These are phyloP conservation scores for Diprion similis DNA, from an alignment of 1,140 invertebrate species.

Conservation along the genomic window DNA sequence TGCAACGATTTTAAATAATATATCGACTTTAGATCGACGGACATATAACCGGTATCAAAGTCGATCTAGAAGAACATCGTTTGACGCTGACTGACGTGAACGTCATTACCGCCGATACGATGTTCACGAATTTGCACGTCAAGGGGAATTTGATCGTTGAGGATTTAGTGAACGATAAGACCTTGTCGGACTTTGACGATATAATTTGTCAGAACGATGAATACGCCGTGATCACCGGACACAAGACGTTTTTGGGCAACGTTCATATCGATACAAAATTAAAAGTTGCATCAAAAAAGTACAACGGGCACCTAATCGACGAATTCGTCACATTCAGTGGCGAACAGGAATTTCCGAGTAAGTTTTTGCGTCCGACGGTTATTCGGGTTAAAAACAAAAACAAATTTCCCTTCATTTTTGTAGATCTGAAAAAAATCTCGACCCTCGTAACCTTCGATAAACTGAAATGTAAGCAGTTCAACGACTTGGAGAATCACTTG, in stretches of 20 bases:
- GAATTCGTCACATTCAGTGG: constrained; percentile 44
- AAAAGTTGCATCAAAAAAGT: constrained; percentile 31
- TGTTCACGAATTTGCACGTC: constrained; percentile 37
- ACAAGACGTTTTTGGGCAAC: constrained; percentile 36
- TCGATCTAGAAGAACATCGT: background rate
- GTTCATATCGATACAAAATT: constrained; percentile 30
- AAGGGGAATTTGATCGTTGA: constrained; percentile 38
- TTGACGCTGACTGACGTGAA: constrained; percentile 34
- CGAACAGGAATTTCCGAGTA: constrained; percentile 42
- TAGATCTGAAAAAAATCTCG: constrained; percentile 45
- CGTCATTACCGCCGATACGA: constrained; percentile 25
- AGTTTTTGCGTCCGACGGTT: background rate
- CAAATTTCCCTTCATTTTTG: constrained; percentile 5
- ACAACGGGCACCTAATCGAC: constrained; percentile 39
- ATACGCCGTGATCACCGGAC: constrained; percentile 38
- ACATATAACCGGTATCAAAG: constrained; percentile 30
- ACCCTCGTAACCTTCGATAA: constrained; percentile 36
- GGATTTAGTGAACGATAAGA: constrained; percentile 26
- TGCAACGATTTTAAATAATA: no score
- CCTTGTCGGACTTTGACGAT: constrained; percentile 38
- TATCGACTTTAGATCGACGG: constrained; percentile 39
- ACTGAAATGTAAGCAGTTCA: constrained; percentile 28
- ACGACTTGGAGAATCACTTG: constrained; percentile 26
- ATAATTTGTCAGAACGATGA: constrained; percentile 38
- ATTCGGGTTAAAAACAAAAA: background rate